Evolutionary conservation across 2,113 vertebrate genomes (phyloP).

Genomic region (Gavia stellata): DNA sequence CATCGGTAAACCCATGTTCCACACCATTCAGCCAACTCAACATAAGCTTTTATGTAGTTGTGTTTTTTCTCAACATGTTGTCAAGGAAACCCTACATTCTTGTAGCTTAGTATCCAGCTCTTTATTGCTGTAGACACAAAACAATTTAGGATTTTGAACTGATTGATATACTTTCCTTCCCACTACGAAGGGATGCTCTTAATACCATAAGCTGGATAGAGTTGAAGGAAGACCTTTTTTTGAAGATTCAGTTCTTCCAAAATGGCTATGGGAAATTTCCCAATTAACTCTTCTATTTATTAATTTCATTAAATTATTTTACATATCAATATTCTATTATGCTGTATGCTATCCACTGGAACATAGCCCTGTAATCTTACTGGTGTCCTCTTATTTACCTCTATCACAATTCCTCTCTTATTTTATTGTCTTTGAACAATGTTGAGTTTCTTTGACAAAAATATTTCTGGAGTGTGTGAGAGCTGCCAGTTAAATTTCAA

Average conservation of each 20-base stretch:
- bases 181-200: background rate
- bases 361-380: background rate
- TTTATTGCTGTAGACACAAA: constrained; percentile 47
- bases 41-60: background rate
- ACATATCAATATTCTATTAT: background rate
- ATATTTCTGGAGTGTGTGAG: background rate
- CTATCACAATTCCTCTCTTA: background rate
- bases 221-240: background rate
- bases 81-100: constrained; percentile 64
- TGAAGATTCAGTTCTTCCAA: background rate
- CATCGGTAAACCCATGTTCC: background rate
- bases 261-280: background rate
- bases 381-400: background rate
- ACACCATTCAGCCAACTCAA: background rate
- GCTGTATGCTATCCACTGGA: background rate
- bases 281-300: background rate
- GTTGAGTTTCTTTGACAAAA: background rate
- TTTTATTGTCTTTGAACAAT: background rate
- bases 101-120: constrained; percentile 30
- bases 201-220: background rate
- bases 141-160: constrained; percentile 19
- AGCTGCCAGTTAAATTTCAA: background rate
- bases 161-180: background rate
- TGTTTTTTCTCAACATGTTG: constrained; percentile 54
- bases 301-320: background rate